phyloP scores from a whole-genome alignment of 1,140 invertebrate species.

The Conus betulinus region DNA sequence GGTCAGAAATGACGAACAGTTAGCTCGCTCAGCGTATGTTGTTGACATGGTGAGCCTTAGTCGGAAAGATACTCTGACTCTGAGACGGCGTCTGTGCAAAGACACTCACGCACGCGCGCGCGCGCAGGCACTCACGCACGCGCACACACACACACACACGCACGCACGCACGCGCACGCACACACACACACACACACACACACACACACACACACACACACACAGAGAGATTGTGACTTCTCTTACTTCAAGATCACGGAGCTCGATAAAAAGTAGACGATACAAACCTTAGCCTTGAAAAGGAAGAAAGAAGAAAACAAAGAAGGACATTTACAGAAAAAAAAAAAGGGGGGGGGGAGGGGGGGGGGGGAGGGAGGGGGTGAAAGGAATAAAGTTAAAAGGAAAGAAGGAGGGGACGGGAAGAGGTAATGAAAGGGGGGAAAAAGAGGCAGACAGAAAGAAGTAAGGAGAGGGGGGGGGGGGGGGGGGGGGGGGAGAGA shows the following conservation, averaged over 20 bases:
- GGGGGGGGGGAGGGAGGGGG: too few species aligned
- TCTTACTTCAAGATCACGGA: too few species aligned
- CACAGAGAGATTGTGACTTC: not conserved
- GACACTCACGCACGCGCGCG: not conserved
- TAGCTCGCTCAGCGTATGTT: too few species aligned
- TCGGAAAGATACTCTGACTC: not conserved
- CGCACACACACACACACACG: slow-evolving; percentile 11
- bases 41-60: not conserved
- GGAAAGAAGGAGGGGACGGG: too few species aligned
- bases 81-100: too few species aligned
- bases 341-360: not conserved
- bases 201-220: slow-evolving; percentile 7
- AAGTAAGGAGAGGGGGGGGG: too few species aligned
- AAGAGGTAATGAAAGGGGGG: too few species aligned
- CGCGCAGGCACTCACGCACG: not conserved
- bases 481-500: too few species aligned
- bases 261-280: too few species aligned
- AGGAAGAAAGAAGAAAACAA: not conserved
- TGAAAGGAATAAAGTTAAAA: too few species aligned
- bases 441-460: too few species aligned
- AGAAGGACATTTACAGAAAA: not conserved
- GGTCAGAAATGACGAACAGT: too few species aligned
- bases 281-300: not conserved
- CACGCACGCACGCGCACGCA: not conserved
- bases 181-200: not conserved